phyloP scores from a whole-genome alignment of 1,140 invertebrate genomes.

The Heliconius hermathena region DNA sequence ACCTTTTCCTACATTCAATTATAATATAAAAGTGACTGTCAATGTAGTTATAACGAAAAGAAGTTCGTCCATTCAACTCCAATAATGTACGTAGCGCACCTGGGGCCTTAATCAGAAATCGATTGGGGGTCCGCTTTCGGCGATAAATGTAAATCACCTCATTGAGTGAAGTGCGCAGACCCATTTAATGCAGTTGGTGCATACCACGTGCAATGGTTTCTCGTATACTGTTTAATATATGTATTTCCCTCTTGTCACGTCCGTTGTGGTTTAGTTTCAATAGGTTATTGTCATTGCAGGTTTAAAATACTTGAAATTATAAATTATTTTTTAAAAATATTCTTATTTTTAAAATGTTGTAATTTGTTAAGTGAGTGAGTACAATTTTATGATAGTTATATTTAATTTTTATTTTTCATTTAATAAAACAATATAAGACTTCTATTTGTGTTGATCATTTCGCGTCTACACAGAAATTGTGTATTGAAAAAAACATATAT shows the following conservation, averaged over 20 bases:
- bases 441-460: too few species aligned
- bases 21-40: conserved; percentile 4
- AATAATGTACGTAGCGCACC: conserved; percentile 29
- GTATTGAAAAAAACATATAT: too few species aligned
- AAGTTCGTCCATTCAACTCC: conserved; percentile 19
- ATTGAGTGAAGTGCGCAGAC: conserved; percentile 50
- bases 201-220: not conserved
- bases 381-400: too few species aligned
- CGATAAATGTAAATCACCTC: conserved; percentile 68
- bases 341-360: too few species aligned
- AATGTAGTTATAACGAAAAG: conserved; percentile 11
- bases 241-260: not conserved
- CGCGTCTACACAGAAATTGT: too few species aligned
- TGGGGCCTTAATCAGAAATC: conserved; percentile 37
- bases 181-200: not conserved
- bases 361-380: too few species aligned
- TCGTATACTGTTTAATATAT: not conserved
- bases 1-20: not conserved
- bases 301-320: too few species aligned
- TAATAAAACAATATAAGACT: too few species aligned
- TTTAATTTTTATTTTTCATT: too few species aligned
- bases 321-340: too few species aligned
- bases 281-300: too few species aligned
- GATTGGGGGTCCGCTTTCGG: conserved; percentile 31
- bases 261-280: not conserved